Conservation (phyloP, 2,888 invertebrate species). For the Autographa pulchrina region DNA sequence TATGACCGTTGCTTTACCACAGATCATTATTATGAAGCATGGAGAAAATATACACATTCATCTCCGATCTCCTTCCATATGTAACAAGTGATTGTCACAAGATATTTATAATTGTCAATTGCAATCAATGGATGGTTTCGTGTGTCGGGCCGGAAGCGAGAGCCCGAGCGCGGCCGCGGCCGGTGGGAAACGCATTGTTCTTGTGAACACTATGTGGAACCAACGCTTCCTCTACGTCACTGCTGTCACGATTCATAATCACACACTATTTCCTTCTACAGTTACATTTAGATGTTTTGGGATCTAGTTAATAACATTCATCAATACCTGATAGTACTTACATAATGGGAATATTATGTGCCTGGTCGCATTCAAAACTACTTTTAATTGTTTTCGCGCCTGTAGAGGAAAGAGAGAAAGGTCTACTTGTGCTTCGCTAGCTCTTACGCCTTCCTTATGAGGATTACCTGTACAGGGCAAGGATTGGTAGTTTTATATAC, state of each 20-base stretch:
- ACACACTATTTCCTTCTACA: constrained; percentile 50
- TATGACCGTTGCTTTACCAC: no score
- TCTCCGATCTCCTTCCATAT: not conserved
- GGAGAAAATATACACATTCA: not conserved
- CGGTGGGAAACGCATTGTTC: constrained; percentile 77
- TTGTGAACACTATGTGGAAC: constrained; percentile 65
- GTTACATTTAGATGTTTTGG: constrained; percentile 10
- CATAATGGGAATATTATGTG: not conserved
- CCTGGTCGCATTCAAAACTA: no score
- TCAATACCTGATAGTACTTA: not conserved
- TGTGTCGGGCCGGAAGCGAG: constrained; percentile 55
- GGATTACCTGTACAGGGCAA: no score
- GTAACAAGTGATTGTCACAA: constrained; percentile 37
- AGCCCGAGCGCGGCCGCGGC: constrained; percentile 39
- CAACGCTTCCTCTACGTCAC: constrained; percentile 67
- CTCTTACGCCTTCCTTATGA: no score
- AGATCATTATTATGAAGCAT: not conserved
- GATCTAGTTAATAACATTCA: not conserved
- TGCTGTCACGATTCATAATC: constrained; percentile 53
- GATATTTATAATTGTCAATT: constrained; percentile 59
- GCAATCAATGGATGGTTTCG: constrained; percentile 51
- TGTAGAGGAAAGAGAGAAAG: no score
- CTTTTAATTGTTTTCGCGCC: no score
- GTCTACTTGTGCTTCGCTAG: no score
- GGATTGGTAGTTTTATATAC: no score